Evolutionary conservation across 2,113 vertebrate genomes (phyloP), one percentile per base, ranked within the genome.

Genomic region (Xenopus borealis): DNA sequence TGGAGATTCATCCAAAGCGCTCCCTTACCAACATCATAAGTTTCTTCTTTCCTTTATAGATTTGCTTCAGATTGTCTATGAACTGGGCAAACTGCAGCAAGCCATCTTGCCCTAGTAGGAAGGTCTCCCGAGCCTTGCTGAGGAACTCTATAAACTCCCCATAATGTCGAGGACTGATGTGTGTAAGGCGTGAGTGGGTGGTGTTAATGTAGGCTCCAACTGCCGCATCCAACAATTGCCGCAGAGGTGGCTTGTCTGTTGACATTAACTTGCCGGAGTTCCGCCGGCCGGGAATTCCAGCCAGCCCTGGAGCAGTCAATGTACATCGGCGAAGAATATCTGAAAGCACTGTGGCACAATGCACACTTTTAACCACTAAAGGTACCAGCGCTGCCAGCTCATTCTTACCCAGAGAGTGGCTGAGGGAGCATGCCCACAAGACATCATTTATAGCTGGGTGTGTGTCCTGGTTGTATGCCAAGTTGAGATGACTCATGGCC

Each of bases 1-100:
- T 33, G 9, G 12, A 27, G 3, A 14, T 83, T 98, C 92, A 98
- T 83, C 97, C 97, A 69, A 99, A 99, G 77, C 95, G 93, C 80
- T 99, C 97, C 69, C 96, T 89, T 72, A 99, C 96, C 85, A 99
- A 84, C 92, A 99, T 90, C 97, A 99, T 98, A 80, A 99, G 94
- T 88, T 99, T 99, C 91, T 99, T 98, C 91, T 99, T 99, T 90
- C 97, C 97, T 91, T 99, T 99, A 87, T 99, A 99, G 88, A 97
- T 99, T 89, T 99, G 97, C 87, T 99, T 99, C 82, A 98, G 95
- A 92, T 98, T 98, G 91, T 99, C 96, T 84, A 99, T 98, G 87
- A 99, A 99, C 83, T 98, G 97, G 84, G 94, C 94, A 0, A 99
- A 99, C 89, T 99, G 96, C 81, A 98, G 94, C 85, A 97, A 93